Base-by-base conservation (phyloP, 2,113 vertebrate species). In the Nansenia antarctica region DNA sequence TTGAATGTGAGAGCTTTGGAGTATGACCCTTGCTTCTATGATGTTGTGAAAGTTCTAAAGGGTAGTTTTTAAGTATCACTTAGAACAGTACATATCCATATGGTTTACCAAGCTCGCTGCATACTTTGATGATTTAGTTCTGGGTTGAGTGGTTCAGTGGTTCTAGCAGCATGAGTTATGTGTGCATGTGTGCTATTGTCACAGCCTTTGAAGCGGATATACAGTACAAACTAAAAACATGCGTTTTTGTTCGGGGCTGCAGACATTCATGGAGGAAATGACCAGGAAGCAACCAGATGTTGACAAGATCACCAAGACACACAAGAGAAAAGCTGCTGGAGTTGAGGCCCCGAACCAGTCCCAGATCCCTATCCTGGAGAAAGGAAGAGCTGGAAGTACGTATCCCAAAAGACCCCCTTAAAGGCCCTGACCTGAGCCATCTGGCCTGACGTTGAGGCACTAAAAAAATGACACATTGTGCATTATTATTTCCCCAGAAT, bases 261-360 rank as follows among this genome's bases (percentile, higher is more conserved):
- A 99, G 98, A 91, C 81, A 0, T 99, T 99, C 82, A 97, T 99
- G 98, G 98, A 99, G 82, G 98, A 99, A 94, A 99, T 99, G 97
- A 99, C 98, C 78, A 94, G 96, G 90, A 99, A 99, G 82, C 98
- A 99, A 76, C 98, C 98, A 73, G 96, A 99, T 82, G 98, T 99
- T 79, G 97, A 99, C 88, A 99, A 95, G 91, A 94, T 99, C 74
- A 99, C 98, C 65, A 99, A 99, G 90, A 99, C 95, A 47, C 94
- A 98, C 83, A 99, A 99, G 86, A 93, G 97, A 84, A 98, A 97
- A 75, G 81, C 91, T 37, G 83, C 79, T 3, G 74, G 86, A 11
- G 45, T 32, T 8, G 89, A 89, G 54, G 74, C 83, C 9, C 79
- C 71, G 0, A 66, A 78, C 72, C 95, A 96, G 31, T 99, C 98